phyloP scores from a whole-genome alignment of 2,888 invertebrate species.

The Apamea crenata region DNA sequence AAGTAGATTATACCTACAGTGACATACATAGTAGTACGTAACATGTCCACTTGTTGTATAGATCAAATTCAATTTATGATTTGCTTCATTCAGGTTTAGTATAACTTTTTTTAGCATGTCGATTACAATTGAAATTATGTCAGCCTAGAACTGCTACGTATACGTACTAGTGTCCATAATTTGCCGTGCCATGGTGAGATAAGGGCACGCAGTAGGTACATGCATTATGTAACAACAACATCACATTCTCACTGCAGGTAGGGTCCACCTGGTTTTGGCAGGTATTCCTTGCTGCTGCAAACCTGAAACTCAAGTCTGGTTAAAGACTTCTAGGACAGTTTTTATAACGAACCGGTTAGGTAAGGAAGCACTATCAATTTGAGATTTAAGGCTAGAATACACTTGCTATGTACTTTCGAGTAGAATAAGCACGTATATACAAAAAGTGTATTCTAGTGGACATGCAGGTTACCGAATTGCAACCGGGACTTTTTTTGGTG shows the following conservation, averaged over 20 bases:
- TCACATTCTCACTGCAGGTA: background rate
- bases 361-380: background rate
- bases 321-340: background rate
- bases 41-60: background rate
- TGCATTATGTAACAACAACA: background rate
- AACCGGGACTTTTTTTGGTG: background rate
- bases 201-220: background rate
- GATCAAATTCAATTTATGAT: background rate
- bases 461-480: background rate
- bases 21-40: background rate
- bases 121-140: background rate
- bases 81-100: background rate
- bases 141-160: background rate
- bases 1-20: background rate
- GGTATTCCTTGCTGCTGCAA: background rate
- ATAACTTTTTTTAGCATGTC: background rate
- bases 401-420: background rate
- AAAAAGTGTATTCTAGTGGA: background rate
- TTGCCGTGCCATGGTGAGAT: background rate
- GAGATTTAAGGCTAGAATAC: background rate
- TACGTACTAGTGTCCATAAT: background rate
- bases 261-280: background rate
- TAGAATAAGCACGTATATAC: background rate
- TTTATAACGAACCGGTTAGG: background rate
- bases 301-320: background rate